phyloP scores from a whole-genome alignment of 2,113 vertebrate species.

The Hemicordylus capensis region DNA sequence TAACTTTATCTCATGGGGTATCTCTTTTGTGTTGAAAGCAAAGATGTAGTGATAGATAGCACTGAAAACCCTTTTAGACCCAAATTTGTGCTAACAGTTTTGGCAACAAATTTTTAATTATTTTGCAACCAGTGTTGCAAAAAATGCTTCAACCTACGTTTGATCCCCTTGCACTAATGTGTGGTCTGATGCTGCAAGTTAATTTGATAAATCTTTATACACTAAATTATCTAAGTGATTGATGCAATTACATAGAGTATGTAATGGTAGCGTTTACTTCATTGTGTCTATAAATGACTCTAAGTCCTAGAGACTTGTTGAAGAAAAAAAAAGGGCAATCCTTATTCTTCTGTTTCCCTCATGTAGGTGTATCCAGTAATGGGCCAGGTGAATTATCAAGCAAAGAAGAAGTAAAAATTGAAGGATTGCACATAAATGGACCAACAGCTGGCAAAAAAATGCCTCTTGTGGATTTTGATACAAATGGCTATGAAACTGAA shows the following conservation, averaged over 20 bases:
- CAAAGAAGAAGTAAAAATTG: slow-evolving; percentile 77
- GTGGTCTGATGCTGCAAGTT: neutral
- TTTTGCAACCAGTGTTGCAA: neutral
- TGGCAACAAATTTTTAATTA: neutral
- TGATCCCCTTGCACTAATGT: neutral
- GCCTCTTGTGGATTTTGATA: slow-evolving; percentile 76
- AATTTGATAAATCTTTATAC: neutral
- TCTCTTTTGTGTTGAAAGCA: neutral
- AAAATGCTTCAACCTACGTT: neutral
- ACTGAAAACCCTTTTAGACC: neutral
- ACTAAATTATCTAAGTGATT: neutral
- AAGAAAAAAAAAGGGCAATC: neutral
- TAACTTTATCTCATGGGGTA: neutral
- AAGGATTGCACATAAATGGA: slow-evolving; percentile 81
- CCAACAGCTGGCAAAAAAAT: slow-evolving; percentile 74
- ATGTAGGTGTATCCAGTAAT: slow-evolving; percentile 81
- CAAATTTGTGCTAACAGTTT: neutral
- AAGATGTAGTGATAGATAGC: neutral
- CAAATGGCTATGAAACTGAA: slow-evolving; percentile 83
- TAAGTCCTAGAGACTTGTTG: fast-evolving
- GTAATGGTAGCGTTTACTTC: neutral
- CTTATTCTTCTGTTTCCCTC: neutral
- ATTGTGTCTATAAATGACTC: neutral
- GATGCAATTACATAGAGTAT: neutral
- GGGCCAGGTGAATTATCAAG: slow-evolving; percentile 66